These are phyloP conservation scores for Erethizon dorsatum DNA, from an alignment of 2,797 vertebrate genomes.

Conservation along the genomic window DNA sequence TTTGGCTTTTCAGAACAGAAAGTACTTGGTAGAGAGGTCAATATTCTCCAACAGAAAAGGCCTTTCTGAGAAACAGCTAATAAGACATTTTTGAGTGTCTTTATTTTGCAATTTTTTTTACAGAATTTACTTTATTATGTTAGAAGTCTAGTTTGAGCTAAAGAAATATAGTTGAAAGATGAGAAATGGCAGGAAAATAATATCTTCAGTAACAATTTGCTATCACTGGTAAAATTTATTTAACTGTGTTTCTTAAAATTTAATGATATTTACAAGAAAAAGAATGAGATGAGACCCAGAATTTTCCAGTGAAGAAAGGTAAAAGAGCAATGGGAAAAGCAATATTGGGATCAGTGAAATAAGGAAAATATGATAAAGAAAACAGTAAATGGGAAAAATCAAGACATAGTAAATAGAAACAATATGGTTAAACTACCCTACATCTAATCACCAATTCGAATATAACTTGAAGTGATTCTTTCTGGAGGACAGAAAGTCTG, in stretches of 20 bases:
- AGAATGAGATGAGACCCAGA: not conserved
- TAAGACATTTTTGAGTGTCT: not conserved
- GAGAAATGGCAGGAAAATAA: not conserved
- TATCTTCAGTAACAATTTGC: not conserved
- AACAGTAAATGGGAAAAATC: not conserved
- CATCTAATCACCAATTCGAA: not conserved
- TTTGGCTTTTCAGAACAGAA: constrained; percentile 4
- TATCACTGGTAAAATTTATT: not conserved
- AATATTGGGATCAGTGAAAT: not conserved
- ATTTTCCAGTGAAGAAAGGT: not conserved
- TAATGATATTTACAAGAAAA: not conserved
- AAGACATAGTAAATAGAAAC: not conserved
- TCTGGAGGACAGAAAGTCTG: not conserved
- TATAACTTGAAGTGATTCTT: not conserved
- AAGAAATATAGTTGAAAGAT: constrained; percentile 44
- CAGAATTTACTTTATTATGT: not conserved
- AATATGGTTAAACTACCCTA: not conserved
- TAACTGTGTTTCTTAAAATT: not conserved
- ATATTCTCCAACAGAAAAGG: not conserved
- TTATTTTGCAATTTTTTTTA: not conserved
- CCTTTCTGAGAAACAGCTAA: not conserved
- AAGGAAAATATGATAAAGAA: not conserved
- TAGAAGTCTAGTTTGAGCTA: not conserved
- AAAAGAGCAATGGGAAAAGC: not conserved
- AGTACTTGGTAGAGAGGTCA: not conserved